These are phyloP conservation scores for Cavia porcellus DNA, from an alignment of 2,113 vertebrate genomes.

Conservation along the genomic window DNA sequence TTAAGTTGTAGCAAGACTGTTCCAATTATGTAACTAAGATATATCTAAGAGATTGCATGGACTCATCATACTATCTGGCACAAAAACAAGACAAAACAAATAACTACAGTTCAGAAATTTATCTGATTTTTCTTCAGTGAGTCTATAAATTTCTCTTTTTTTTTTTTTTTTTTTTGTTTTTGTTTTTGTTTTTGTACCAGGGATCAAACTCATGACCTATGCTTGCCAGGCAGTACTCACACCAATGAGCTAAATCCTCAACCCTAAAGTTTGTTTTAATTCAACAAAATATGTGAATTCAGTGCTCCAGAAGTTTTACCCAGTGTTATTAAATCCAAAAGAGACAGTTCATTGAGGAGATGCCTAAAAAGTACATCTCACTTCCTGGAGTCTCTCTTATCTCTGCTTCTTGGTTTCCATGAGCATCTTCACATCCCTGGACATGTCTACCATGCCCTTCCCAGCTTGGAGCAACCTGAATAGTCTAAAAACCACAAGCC, in stretches of 20 bases:
- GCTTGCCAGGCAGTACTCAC: no score
- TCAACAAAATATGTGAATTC: background rate
- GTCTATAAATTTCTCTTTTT: background rate
- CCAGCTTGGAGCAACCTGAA: background rate
- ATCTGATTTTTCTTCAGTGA: background rate
- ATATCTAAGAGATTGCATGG: background rate
- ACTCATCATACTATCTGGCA: background rate
- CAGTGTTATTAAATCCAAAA: background rate
- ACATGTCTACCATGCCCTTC: background rate
- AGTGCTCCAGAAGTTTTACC: background rate
- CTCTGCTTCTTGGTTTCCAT: background rate
- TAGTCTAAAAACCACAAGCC: background rate
- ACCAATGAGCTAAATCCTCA: no score
- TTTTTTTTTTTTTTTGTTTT: background rate
- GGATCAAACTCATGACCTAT: no score
- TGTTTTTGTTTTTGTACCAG: no score
- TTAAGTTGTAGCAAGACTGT: background rate
- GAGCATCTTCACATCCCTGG: background rate
- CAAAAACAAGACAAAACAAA: background rate
- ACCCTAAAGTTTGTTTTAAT: background rate
- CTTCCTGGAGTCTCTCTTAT: background rate
- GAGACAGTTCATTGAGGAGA: background rate
- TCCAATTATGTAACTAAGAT: conserved; percentile 33
- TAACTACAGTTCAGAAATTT: background rate
- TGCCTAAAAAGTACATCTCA: background rate